Conservation (phyloP, 2,888 invertebrate species). For the Eristalinus sepulchralis region DNA sequence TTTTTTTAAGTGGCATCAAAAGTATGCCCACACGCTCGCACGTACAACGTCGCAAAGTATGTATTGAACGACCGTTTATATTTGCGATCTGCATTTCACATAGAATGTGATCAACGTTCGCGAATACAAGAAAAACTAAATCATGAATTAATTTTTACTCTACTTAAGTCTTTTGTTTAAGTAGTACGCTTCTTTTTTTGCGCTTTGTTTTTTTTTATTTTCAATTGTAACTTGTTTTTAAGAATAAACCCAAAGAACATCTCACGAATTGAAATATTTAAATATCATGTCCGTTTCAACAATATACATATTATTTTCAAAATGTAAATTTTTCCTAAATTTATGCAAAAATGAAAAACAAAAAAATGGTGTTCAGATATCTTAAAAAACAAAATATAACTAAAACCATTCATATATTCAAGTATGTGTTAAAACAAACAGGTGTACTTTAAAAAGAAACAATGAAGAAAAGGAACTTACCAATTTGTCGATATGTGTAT, state of each 20-base stretch:
- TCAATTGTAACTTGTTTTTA: background rate
- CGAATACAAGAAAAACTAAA: background rate
- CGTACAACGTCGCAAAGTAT: background rate
- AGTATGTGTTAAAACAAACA: constrained; percentile 8
- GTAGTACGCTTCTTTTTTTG: background rate
- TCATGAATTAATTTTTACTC: background rate
- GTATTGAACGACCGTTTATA: background rate
- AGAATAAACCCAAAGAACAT: background rate
- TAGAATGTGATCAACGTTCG: background rate
- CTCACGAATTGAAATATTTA: constrained; percentile 6
- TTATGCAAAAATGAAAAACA: constrained; percentile 20
- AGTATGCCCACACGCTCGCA: background rate
- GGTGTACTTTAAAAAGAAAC: constrained; percentile 29
- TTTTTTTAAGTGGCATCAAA: background rate
- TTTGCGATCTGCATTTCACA: background rate
- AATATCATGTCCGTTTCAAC: background rate
- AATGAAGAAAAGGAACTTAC: background rate
- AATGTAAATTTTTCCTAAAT: constrained; percentile 10
- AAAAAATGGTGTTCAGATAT: constrained; percentile 21
- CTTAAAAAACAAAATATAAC: constrained; percentile 10
- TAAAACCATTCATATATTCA: constrained; percentile 6
- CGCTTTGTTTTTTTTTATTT: background rate
- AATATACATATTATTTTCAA: constrained; percentile 8
- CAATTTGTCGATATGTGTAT: constrained; percentile 55
- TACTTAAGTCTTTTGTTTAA: background rate